Evolutionary conservation across 1,140 invertebrate genomes (phyloP), one percentile per base, ranked within the genome.

Genomic region (Propsilocerus akamusi): DNA sequence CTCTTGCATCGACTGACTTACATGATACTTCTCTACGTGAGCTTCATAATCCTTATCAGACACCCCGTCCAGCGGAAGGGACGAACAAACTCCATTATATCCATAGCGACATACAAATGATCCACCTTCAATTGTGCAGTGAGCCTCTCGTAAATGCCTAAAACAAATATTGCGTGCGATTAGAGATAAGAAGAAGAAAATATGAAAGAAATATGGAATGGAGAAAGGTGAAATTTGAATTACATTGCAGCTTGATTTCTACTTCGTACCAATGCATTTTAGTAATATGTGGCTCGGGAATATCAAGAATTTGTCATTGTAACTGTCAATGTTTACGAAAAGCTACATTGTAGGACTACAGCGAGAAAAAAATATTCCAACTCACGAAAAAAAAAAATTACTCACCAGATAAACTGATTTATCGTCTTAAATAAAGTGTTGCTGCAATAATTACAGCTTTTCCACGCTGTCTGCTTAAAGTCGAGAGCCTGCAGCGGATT

Each of bases 21-120:
- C 72, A 61, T 90, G 87, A 64, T 89, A 81, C 59, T 82, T 80
- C 48, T 76, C 73, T 41, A 92, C 80, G 63, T 93, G 89, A 53
- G 80, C 79, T 70, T 91, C 78, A 64, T 93, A 93, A 66, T 92
- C 88, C 46, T 79, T 75, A 68, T 89, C 86, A 55, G 79, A 83
- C 49, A 93, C 84, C 54, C 89, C 88, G 67, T 92, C 87, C 59
- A 91, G 68, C 3, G 89, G 88, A 51, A 93, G 66, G 47, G 83
- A 85, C 25, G 79, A 78, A 62, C 89, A 94, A 8, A 93, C 83
- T 14, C 76, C 78, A 68, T 93, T 92, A 58, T 82, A 78, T 23
- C 88, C 90, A 76, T 93, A 93, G 56, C 80, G 80, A 63, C 88
- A 94, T 8, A 92, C 77, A 65, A 80, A 87, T 5, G 87, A 89